Evolutionary conservation across 2,797 vertebrate genomes (phyloP).

Genomic region (Hyperoplus lanceolatus): DNA sequence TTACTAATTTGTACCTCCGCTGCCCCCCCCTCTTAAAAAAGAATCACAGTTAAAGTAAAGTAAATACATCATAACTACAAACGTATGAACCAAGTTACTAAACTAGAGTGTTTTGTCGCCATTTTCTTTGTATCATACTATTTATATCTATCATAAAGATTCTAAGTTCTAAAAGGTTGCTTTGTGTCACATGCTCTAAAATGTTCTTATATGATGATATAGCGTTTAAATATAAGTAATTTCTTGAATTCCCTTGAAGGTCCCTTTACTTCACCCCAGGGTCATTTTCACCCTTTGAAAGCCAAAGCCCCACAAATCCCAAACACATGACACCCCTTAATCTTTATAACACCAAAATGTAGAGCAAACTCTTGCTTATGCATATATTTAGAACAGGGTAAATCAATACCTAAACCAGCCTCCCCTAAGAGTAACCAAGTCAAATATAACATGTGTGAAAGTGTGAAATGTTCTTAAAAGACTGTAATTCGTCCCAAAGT

Average conservation of each 20-base stretch:
- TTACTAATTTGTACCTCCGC: not conserved
- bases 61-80: not conserved
- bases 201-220: not conserved
- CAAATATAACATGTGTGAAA: not conserved
- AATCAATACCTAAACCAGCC: slow-evolving; percentile 22
- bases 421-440: not conserved
- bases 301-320: slow-evolving; percentile 84
- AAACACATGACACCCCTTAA: slow-evolving; percentile 83
- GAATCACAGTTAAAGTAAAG: not conserved
- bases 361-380: slow-evolving; percentile 50
- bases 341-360: slow-evolving; percentile 74
- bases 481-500: slow-evolving; percentile 10
- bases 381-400: slow-evolving; percentile 44
- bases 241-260: slow-evolving; percentile 41
- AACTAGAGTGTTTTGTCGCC: not conserved
- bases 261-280: slow-evolving; percentile 45
- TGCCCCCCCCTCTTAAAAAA: slow-evolving; percentile 10
- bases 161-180: not conserved
- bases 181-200: not conserved
- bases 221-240: not conserved
- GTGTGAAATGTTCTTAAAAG: not conserved
- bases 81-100: not conserved
- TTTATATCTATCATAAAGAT: not conserved
- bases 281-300: slow-evolving; percentile 73
- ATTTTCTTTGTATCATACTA: slow-evolving; percentile 1